A percentile compares a stretch with the other conserved stretches of the same genome.
Conservation (phyloP, 2,797 vertebrate species). For the Sebastes oblongus region DNA sequence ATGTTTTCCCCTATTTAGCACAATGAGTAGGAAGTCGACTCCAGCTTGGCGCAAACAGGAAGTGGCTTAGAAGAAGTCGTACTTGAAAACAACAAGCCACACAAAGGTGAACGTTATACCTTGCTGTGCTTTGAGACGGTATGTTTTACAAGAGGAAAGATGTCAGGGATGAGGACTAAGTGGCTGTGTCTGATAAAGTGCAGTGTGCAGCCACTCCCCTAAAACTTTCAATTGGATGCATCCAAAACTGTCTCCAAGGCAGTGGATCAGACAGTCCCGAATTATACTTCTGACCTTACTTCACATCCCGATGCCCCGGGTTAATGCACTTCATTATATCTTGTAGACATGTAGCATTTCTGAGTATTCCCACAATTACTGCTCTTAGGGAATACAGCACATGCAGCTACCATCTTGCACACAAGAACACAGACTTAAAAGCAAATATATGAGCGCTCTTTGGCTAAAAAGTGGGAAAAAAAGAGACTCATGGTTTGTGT, state of each 20-base stretch:
- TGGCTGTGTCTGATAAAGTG: not conserved
- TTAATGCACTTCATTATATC: not conserved
- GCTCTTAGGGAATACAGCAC: not conserved
- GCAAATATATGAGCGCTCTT: not conserved
- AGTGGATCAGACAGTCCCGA: not conserved
- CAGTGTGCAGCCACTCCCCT: not conserved
- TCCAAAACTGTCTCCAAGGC: not conserved
- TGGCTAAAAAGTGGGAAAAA: not conserved
- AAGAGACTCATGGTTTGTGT: not conserved
- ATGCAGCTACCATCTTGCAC: not conserved
- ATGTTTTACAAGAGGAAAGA: not conserved
- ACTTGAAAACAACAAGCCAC: not conserved
- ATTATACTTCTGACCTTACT: not conserved
- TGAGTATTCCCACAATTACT: not conserved
- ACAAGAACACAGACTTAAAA: not conserved
- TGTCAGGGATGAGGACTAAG: not conserved
- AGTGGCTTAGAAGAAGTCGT: not conserved
- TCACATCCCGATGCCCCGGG: not conserved
- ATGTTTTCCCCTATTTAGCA: not conserved
- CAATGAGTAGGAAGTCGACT: not conserved
- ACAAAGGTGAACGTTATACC: not conserved
- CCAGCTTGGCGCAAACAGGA: not conserved
- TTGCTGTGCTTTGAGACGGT: not conserved
- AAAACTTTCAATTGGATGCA: not conserved
- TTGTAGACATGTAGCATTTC: not conserved